Conservation (phyloP, 2,113 vertebrate genomes). For the Ptilorrhoa leucosticta region DNA sequence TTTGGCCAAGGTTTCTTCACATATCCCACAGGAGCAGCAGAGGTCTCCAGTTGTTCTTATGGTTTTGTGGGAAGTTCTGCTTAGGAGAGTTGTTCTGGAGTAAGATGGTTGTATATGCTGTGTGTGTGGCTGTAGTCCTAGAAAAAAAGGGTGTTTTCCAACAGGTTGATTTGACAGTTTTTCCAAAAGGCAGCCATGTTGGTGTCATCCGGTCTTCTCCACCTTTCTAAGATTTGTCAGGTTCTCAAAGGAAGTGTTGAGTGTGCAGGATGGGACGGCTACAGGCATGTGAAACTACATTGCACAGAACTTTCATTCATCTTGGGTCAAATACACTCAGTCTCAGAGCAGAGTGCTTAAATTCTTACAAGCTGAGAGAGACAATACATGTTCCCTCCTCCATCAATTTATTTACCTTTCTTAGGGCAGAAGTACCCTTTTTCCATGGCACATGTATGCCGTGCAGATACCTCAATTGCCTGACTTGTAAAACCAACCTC, state of each 20-base stretch:
- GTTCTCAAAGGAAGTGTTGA: neutral
- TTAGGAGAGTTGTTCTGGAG: neutral
- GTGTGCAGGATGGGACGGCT: neutral
- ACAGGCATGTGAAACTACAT: neutral
- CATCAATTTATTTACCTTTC: neutral
- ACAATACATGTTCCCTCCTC: neutral
- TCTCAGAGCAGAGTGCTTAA: neutral
- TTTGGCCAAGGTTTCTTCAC: neutral
- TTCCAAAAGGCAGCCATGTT: neutral
- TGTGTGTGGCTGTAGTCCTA: neutral
- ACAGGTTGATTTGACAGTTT: neutral
- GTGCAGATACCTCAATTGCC: neutral
- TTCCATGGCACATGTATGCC: rapidly evolving
- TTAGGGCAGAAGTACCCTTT: neutral
- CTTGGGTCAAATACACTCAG: neutral
- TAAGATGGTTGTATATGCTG: neutral
- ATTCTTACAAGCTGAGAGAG: neutral
- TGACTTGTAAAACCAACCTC: neutral
- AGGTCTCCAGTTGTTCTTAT: neutral
- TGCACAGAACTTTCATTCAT: neutral
- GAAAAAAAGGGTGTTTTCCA: neutral
- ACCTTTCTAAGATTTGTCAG: neutral
- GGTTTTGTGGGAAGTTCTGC: neutral
- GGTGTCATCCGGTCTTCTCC: neutral
- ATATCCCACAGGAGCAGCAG: neutral